Conservation (phyloP, 37 sponge, comb jelly and placozoan species). For the Mnemiopsis leidyi region DNA sequence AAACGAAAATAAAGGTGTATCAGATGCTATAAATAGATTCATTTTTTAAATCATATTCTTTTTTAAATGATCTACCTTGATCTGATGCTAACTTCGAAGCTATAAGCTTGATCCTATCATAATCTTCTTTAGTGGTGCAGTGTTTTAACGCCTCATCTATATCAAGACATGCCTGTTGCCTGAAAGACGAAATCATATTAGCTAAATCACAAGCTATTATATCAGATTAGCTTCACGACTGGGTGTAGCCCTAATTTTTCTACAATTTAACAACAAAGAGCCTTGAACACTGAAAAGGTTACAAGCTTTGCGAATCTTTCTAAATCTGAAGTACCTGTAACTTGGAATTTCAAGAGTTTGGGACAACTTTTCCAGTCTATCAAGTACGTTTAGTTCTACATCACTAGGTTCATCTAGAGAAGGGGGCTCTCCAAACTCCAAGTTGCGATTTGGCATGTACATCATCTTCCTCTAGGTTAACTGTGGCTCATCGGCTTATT, state of each 20-base stretch:
- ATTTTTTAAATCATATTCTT: no score
- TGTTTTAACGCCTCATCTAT: conserved; percentile 42
- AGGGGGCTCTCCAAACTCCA: conserved; percentile 54
- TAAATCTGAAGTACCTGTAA: conserved; percentile 37
- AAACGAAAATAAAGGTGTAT: not conserved
- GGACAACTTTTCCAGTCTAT: conserved; percentile 14
- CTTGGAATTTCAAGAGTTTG: conserved; percentile 60
- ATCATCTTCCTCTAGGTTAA: conserved; percentile 9
- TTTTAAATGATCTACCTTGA: conserved; percentile 4
- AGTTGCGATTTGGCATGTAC: conserved; percentile 50
- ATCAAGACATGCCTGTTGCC: conserved; percentile 53
- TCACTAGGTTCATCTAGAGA: conserved; percentile 55
- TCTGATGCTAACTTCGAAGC: conserved; percentile 19
- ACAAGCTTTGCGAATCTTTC: no score
- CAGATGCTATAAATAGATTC: no score
- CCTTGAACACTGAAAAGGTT: no score
- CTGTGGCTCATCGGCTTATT: not conserved
- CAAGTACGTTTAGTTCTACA: not conserved
- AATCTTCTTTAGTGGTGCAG: conserved; percentile 45
- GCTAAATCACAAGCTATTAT: no score
- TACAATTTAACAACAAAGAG: no score
- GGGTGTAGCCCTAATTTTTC: no score
- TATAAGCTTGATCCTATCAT: conserved; percentile 37
- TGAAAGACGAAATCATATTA: not conserved
- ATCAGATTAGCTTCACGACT: no score